Conservation (phyloP, 2,888 invertebrate species). For the Ennomos fuscantarius region DNA sequence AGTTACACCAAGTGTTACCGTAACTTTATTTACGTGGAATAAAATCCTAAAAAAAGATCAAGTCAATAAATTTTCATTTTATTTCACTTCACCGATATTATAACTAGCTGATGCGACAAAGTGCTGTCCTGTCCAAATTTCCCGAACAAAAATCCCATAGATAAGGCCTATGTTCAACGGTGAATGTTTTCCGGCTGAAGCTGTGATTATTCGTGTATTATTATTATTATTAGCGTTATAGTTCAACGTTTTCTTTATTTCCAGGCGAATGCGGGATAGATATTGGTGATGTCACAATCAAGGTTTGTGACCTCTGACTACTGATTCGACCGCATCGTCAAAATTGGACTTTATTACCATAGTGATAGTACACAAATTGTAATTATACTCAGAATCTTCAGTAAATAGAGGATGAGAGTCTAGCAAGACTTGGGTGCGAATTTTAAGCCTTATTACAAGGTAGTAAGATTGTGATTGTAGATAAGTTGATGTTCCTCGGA, state of each 20-base stretch:
- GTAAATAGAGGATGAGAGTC: neutral
- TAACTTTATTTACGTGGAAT: no score
- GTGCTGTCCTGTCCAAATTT: no score
- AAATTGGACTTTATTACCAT: slow-evolving; percentile 18
- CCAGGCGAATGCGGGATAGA: slow-evolving; percentile 24
- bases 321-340: slow-evolving; percentile 9
- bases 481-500: slow-evolving; percentile 23
- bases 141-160: no score
- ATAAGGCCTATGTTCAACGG: no score
- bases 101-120: no score
- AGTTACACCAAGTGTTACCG: no score
- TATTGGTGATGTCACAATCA: slow-evolving; percentile 12
- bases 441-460: slow-evolving; percentile 26
- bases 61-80: no score
- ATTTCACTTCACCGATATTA: no score
- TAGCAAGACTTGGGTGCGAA: slow-evolving; percentile 10
- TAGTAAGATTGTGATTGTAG: slow-evolving; percentile 27
- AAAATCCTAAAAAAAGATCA: no score
- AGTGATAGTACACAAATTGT: slow-evolving; percentile 12
- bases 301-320: neutral
- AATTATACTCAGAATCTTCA: slow-evolving; percentile 14
- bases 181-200: no score
- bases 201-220: neutral
- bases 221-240: neutral
- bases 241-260: slow-evolving; percentile 10